Conservation (phyloP, 2,888 invertebrate species). For the Ochropleura plecta region DNA sequence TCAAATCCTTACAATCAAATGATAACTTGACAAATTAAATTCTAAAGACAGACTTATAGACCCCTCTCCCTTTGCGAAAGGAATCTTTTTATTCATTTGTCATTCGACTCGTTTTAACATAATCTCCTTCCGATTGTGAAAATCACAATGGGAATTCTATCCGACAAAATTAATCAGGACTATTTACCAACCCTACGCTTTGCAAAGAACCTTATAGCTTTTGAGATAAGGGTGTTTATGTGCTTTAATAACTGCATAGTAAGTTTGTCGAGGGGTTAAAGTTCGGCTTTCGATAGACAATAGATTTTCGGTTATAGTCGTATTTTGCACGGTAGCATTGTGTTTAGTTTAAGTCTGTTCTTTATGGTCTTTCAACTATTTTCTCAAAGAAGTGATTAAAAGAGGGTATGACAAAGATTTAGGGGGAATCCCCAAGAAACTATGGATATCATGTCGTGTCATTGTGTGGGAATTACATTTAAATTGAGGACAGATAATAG, state of each 20-base stretch:
- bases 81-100: slow-evolving; percentile 66
- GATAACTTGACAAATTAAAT: slow-evolving; percentile 18
- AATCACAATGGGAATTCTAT: slow-evolving; percentile 60
- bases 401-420: slow-evolving; percentile 22
- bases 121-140: slow-evolving; percentile 60
- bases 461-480: slow-evolving; percentile 15
- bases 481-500: background rate
- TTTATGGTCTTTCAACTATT: slow-evolving; percentile 58
- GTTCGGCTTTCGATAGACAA: slow-evolving; percentile 56
- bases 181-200: background rate
- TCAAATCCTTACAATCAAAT: slow-evolving; percentile 15
- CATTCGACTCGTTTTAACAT: slow-evolving; percentile 61
- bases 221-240: background rate
- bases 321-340: slow-evolving; percentile 65
- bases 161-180: slow-evolving; percentile 28
- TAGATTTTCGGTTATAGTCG: slow-evolving; percentile 58
- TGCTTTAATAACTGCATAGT: background rate
- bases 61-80: slow-evolving; percentile 42
- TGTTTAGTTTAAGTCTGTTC: slow-evolving; percentile 49
- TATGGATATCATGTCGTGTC: slow-evolving; percentile 34
- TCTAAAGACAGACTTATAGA: slow-evolving; percentile 10
- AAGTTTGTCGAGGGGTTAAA: slow-evolving; percentile 42
- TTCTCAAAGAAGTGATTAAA: slow-evolving; percentile 48
- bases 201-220: slow-evolving; percentile 7
- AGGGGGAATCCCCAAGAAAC: slow-evolving; percentile 16